These are phyloP conservation scores for Trachurus trachurus DNA, from an alignment of 2,797 vertebrate species.

Conservation along the genomic window DNA sequence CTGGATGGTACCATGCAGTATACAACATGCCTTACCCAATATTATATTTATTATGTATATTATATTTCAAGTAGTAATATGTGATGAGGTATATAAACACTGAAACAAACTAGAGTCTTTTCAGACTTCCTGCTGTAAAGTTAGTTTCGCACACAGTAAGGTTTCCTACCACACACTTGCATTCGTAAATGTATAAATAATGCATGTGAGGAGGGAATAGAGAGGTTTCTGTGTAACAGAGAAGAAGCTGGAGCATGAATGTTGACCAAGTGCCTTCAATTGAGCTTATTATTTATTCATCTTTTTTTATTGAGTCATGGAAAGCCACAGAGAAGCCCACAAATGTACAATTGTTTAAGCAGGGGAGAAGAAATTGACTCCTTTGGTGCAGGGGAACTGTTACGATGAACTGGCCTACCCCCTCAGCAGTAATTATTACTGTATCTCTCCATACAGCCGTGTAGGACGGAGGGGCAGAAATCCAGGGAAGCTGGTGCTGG, in stretches of 20 bases:
- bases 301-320: constrained; percentile 77
- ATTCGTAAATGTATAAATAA: constrained; percentile 75
- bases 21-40: constrained; percentile 11
- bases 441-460: constrained; percentile 56
- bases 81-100: constrained; percentile 31
- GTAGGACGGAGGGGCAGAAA: constrained; percentile 48
- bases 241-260: constrained; percentile 65
- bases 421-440: constrained; percentile 75
- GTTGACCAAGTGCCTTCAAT: constrained; percentile 72
- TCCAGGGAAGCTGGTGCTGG: constrained; percentile 58
- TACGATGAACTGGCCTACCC: constrained; percentile 64
- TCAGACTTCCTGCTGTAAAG: constrained; percentile 9
- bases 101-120: constrained; percentile 19
- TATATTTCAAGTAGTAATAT: constrained; percentile 14
- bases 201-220: constrained; percentile 68
- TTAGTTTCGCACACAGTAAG: constrained; percentile 37
- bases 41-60: too few relatives aligned
- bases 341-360: constrained; percentile 76
- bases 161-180: constrained; percentile 46
- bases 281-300: constrained; percentile 83
- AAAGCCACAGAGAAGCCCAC: constrained; percentile 63
- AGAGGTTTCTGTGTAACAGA: constrained; percentile 69
- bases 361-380: constrained; percentile 65
- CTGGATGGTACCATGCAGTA: constrained; percentile 1
- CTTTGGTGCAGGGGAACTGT: constrained; percentile 67